phyloP scores from a whole-genome alignment of 2,888 invertebrate species.

The Torymus texanus region DNA sequence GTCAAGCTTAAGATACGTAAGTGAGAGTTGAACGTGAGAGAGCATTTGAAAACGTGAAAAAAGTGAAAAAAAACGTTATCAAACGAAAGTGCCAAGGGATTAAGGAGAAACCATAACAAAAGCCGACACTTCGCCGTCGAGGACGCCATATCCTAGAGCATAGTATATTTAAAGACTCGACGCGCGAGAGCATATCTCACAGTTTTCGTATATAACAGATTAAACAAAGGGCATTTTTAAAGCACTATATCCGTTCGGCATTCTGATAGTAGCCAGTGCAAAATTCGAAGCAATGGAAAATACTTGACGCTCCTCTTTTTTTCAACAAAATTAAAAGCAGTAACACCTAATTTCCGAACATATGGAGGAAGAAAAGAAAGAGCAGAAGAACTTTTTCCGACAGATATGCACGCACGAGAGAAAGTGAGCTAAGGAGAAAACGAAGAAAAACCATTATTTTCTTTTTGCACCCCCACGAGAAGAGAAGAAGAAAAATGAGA shows the following conservation, averaged over 20 bases:
- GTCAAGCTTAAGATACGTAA: slow-evolving; percentile 53
- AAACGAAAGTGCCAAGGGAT: slow-evolving; percentile 67
- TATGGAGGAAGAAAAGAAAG: slow-evolving; percentile 36
- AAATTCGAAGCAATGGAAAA: slow-evolving; percentile 45
- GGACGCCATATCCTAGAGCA: slow-evolving; percentile 43
- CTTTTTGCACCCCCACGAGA: background rate
- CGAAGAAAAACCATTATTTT: slow-evolving; percentile 12
- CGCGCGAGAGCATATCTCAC: slow-evolving; percentile 45
- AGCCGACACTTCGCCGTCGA: slow-evolving; percentile 40
- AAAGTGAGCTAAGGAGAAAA: background rate
- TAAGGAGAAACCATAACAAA: slow-evolving; percentile 48
- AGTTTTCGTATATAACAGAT: slow-evolving; percentile 35
- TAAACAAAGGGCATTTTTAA: slow-evolving; percentile 47
- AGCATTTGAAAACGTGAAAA: slow-evolving; percentile 32
- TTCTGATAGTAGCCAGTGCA: slow-evolving; percentile 33
- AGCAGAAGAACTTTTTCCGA: slow-evolving; percentile 22
- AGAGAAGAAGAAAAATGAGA: slow-evolving; percentile 33
- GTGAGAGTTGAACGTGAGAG: slow-evolving; percentile 39
- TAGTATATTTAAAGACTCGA: slow-evolving; percentile 44
- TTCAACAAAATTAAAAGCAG: slow-evolving; percentile 25
- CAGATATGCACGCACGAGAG: background rate
- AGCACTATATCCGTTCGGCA: slow-evolving; percentile 55
- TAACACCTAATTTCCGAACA: slow-evolving; percentile 12
- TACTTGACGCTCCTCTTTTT: slow-evolving; percentile 59
- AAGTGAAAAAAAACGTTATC: slow-evolving; percentile 53